Evolutionary conservation across 2,888 invertebrate species (phyloP).

Genomic region (Oscheius sp.): DNA sequence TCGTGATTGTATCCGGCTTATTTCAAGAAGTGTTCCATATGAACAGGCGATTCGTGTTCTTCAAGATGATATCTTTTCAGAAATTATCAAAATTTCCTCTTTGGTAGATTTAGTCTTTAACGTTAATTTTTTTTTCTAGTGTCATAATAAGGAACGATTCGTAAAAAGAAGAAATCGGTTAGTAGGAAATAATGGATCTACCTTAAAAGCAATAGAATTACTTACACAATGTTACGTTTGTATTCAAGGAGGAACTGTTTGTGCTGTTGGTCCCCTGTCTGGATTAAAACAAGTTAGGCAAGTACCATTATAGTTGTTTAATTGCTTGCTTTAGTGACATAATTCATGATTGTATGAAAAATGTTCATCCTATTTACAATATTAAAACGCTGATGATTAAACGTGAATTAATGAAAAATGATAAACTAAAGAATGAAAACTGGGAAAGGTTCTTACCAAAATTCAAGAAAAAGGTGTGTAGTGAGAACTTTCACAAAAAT

Average conservation of each 20-base stretch:
- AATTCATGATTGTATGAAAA: conserved; percentile 95
- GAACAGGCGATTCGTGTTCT: conserved; percentile 83
- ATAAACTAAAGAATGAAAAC: conserved; percentile 87
- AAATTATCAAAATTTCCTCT: conserved; percentile 94
- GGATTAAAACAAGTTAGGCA: conserved; percentile 76
- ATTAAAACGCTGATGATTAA: conserved; percentile 95
- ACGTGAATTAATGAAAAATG: conserved; percentile 90
- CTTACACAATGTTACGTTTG: conserved; percentile 94
- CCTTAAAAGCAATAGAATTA: conserved; percentile 91
- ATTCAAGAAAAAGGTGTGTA: conserved; percentile 84
- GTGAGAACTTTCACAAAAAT: neutral
- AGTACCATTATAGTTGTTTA: neutral
- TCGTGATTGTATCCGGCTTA: conserved; percentile 90
- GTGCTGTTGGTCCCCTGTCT: conserved; percentile 92
- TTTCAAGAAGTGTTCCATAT: conserved; percentile 93
- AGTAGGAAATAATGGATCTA: conserved; percentile 97
- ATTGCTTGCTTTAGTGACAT: conserved; percentile 76
- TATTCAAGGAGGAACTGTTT: conserved; percentile 88
- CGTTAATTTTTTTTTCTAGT: conserved; percentile 29
- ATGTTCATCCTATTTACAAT: conserved; percentile 97
- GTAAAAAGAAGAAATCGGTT: conserved; percentile 90
- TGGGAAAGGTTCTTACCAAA: conserved; percentile 97
- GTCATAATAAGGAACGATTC: conserved; percentile 80
- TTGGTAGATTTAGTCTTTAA: conserved; percentile 75
- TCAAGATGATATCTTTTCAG: conserved; percentile 89